Percentiles rank a stretch among this genome's conserved stretches.
Conservation (phyloP, 2,888 invertebrate species). For the Deilephila elpenor region DNA sequence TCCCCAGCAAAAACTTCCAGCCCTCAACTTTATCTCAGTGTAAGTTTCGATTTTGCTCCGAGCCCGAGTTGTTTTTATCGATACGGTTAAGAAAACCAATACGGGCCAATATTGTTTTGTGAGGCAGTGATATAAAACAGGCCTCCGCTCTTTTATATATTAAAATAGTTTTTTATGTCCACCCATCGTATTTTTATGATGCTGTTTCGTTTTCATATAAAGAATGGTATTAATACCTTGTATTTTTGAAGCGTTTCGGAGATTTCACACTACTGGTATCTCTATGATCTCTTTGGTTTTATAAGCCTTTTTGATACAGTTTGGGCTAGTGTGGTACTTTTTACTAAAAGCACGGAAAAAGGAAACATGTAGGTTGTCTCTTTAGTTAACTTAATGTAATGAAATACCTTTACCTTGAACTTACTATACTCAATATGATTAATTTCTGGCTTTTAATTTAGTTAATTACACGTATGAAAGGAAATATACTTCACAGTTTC, state of each 20-base stretch:
- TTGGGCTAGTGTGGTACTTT: background rate
- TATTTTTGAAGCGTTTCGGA: background rate
- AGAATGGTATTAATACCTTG: background rate
- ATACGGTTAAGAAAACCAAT: constrained; percentile 63
- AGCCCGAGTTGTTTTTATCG: constrained; percentile 63
- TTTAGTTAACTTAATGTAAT: background rate
- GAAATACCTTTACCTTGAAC: background rate
- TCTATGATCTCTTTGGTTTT: background rate
- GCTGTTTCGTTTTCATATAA: constrained; percentile 6
- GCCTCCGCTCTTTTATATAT: constrained; percentile 11
- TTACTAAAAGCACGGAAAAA: background rate
- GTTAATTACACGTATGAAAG: background rate
- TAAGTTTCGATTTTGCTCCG: constrained; percentile 69
- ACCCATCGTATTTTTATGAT: constrained; percentile 9
- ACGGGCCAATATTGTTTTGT: constrained; percentile 61
- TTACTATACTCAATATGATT: background rate
- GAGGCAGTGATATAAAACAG: constrained; percentile 51
- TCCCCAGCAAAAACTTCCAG: constrained; percentile 72
- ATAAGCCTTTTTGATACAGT: background rate
- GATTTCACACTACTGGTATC: background rate
- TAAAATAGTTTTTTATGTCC: constrained; percentile 28
- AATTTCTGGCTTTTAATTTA: background rate
- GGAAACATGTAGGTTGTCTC: background rate
- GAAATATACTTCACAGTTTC: background rate
- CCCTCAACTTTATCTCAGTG: constrained; percentile 79